phyloP scores from a whole-genome alignment of 2,113 vertebrate species.

The Zapus hudsonius region DNA sequence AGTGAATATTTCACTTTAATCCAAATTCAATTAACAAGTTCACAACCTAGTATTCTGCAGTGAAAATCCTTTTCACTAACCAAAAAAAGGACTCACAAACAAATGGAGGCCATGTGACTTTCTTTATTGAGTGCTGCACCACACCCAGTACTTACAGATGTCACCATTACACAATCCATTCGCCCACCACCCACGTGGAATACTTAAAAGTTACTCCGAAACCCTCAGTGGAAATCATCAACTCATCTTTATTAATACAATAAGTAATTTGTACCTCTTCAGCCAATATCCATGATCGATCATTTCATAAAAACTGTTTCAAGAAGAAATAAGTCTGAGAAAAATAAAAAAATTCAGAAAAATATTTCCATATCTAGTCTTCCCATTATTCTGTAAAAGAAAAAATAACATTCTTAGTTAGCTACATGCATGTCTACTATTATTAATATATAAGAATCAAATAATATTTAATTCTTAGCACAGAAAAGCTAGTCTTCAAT shows the following conservation, averaged over 20 bases:
- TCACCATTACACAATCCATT: conserved; percentile 26
- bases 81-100: conserved; percentile 11
- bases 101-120: conserved; percentile 22
- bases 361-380: conserved; percentile 73
- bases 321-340: conserved; percentile 64
- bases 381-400: conserved; percentile 82
- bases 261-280: conserved; percentile 67
- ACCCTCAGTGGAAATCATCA: conserved; percentile 70
- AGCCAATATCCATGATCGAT: conserved; percentile 69
- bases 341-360: conserved; percentile 79
- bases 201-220: conserved; percentile 70
- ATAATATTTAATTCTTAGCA: background rate
- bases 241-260: conserved; percentile 69
- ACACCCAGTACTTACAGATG: conserved; percentile 77
- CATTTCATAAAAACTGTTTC: conserved; percentile 76
- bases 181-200: conserved; percentile 47
- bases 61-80: background rate
- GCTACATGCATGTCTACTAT: background rate
- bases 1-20: conserved; percentile 44
- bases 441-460: background rate
- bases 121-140: conserved; percentile 83
- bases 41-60: background rate
- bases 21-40: conserved; percentile 48
- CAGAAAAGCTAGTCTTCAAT: conserved; percentile 21
- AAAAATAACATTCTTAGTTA: conserved; percentile 71